These are phyloP conservation scores for Rhynchotus rufescens DNA, from an alignment of 2,797 vertebrate species.

Conservation along the genomic window DNA sequence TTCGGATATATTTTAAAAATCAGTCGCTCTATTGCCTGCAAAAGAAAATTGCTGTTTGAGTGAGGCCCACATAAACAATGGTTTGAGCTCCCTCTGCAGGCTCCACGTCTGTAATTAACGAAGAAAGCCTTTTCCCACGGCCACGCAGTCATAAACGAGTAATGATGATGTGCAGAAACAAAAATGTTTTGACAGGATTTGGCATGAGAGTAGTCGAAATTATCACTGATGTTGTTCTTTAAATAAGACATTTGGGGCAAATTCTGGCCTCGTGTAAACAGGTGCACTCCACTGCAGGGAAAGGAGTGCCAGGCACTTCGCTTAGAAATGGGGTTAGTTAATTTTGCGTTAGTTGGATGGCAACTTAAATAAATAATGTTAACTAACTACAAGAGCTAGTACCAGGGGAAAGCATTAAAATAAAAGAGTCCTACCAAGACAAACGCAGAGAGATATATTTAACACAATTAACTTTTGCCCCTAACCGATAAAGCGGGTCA, in stretches of 20 bases:
- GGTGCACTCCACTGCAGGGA: slow-evolving; percentile 19
- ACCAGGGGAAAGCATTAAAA: background rate
- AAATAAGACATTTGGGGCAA: slow-evolving; percentile 55
- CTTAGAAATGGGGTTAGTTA: background rate
- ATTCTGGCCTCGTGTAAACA: slow-evolving; percentile 49
- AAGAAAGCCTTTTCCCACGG: slow-evolving; percentile 49
- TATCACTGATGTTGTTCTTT: slow-evolving; percentile 55
- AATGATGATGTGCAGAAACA: slow-evolving; percentile 71
- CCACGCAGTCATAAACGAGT: slow-evolving; percentile 49
- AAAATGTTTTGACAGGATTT: slow-evolving; percentile 75
- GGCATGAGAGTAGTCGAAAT: slow-evolving; percentile 54
- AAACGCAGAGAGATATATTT: background rate
- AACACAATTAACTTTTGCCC: slow-evolving; percentile 38
- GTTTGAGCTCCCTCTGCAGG: slow-evolving; percentile 66
- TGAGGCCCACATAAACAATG: slow-evolving; percentile 59
- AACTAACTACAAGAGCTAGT: slow-evolving; percentile 1
- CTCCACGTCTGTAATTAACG: slow-evolving; percentile 64
- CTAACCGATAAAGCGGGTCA: slow-evolving; percentile 42
- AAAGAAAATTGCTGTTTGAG: slow-evolving; percentile 27
- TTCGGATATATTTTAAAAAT: slow-evolving; percentile 18
- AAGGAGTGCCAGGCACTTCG: background rate
- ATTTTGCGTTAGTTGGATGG: slow-evolving; percentile 25
- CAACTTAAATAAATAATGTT: slow-evolving; percentile 41
- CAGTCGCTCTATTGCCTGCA: background rate
- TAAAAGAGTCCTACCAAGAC: background rate